phyloP scores from a whole-genome alignment of 2,888 invertebrate genomes.

The Prionchulus punctatus region DNA sequence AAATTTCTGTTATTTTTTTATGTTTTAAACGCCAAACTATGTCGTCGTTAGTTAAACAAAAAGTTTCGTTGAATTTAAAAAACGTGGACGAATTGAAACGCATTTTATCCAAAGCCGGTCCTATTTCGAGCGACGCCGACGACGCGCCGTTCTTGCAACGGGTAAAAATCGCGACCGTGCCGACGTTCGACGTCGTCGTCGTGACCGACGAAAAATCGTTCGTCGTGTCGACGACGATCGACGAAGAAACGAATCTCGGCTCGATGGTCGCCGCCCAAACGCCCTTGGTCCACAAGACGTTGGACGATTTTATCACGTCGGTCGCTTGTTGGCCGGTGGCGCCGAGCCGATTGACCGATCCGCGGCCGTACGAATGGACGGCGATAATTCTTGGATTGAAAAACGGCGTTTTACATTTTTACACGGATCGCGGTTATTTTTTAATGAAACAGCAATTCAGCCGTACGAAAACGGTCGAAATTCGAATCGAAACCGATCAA shows the following conservation, averaged over 20 bases:
- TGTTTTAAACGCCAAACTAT: too few relatives aligned
- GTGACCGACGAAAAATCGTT: neutral
- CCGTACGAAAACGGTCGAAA: neutral
- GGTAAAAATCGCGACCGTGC: neutral
- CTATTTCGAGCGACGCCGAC: too few relatives aligned
- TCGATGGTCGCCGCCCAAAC: neutral
- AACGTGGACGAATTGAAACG: too few relatives aligned
- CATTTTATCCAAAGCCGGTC: too few relatives aligned
- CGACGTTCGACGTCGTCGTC: neutral
- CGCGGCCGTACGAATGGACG: constrained; percentile 56
- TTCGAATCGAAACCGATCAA: constrained; percentile 37
- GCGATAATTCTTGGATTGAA: constrained; percentile 70
- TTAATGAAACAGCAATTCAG: constrained; percentile 1
- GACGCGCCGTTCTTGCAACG: neutral
- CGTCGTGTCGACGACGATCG: neutral
- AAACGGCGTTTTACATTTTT: constrained; percentile 67
- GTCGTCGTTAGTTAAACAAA: too few relatives aligned
- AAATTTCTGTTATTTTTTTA: too few relatives aligned
- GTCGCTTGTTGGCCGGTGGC: neutral
- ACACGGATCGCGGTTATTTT: constrained; percentile 48
- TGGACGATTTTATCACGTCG: too few relatives aligned
- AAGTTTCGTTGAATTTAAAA: too few relatives aligned
- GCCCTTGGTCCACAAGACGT: neutral
- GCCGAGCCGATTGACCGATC: neutral
- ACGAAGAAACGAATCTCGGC: neutral